Base-by-base conservation (phyloP, 1,140 invertebrate species). In the Uloborus diversus region DNA sequence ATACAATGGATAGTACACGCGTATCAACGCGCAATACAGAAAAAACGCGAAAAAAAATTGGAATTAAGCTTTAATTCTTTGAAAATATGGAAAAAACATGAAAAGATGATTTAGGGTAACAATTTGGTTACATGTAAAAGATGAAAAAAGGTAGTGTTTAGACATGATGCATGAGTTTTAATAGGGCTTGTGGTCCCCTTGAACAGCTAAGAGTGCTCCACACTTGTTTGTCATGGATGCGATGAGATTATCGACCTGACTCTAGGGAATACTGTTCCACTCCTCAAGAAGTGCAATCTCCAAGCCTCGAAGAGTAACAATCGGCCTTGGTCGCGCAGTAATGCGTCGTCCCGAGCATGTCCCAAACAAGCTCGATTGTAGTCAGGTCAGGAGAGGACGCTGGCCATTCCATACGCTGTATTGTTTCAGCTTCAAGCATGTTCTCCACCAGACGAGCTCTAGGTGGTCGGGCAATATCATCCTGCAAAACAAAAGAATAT, bases 341-440 rank as follows among this genome's bases (percentile, higher is more conserved):
- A 61, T 27, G 9, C 57, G 25, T 27, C 30, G 4, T 61, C n/a
- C 57, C 57, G 9, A 61, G 13, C 9, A 83, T 61, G 71, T 85
- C 84, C 84, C 85, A 87, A 20, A 86, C 9, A 81, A 85, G 85
- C 79, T 86, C 84, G 14, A 87, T 86, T 14, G 85, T 83, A 82
- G 86, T 88, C 3, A 87, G 78, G 82, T 87, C 85, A 9, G 87
- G 85, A 73, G 81, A 84, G 61, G 81, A 59, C 35, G 85, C 84
- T 84, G 86, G 85, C 83, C 85, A 86, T 30, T 84, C 81, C 81
- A 86, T 82, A 27, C 66, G 59, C 49, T 79, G 80, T 80, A 86
- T 79, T 23, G 35, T 56, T 17, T 75, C 62, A 11, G 83, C 80
- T 14, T 73, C 32, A 71, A 84, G 27, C 13, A 28, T 7, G 57